Conservation (phyloP, 1,140 invertebrate genomes). For the Orchestia grillus region DNA sequence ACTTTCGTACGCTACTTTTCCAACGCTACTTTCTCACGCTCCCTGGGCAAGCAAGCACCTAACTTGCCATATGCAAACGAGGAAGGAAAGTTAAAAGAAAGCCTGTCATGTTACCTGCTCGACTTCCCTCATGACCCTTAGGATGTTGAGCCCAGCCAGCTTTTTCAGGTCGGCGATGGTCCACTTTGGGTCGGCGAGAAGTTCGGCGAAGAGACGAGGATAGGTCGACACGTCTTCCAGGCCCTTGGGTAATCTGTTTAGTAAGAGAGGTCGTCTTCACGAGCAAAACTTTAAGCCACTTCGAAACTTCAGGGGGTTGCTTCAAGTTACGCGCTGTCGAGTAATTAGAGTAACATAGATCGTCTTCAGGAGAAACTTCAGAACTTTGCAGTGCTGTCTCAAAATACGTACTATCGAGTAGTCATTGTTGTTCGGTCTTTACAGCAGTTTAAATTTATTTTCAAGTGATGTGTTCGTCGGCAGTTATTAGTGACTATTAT, state of each 20-base stretch:
- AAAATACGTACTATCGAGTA: no score
- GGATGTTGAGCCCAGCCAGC: slow-evolving; percentile 73
- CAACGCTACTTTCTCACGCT: not conserved
- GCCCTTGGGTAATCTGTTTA: slow-evolving; percentile 73
- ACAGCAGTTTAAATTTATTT: no score
- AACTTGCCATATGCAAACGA: not conserved
- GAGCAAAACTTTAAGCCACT: no score
- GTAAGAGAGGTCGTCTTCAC: not conserved
- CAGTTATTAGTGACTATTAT: no score
- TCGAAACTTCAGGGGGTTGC: not conserved
- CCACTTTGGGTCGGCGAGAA: slow-evolving; percentile 70
- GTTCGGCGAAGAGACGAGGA: slow-evolving; percentile 80
- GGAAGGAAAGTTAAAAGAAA: not conserved
- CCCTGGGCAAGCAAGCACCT: not conserved
- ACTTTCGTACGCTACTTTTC: not conserved
- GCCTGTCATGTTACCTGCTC: slow-evolving; percentile 71
- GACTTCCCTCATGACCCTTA: slow-evolving; percentile 72
- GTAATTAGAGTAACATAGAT: not conserved
- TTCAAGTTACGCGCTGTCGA: no score
- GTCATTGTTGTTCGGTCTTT: no score
- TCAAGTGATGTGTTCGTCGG: no score
- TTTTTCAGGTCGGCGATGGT: slow-evolving; percentile 72
- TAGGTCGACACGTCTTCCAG: slow-evolving; percentile 92
- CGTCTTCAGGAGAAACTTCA: not conserved
- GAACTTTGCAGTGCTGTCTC: not conserved